Percentiles rank a stretch among this genome's conserved stretches.
Conservation (phyloP, 1,140 invertebrate species). For the Drosophila triauraria region DNA sequence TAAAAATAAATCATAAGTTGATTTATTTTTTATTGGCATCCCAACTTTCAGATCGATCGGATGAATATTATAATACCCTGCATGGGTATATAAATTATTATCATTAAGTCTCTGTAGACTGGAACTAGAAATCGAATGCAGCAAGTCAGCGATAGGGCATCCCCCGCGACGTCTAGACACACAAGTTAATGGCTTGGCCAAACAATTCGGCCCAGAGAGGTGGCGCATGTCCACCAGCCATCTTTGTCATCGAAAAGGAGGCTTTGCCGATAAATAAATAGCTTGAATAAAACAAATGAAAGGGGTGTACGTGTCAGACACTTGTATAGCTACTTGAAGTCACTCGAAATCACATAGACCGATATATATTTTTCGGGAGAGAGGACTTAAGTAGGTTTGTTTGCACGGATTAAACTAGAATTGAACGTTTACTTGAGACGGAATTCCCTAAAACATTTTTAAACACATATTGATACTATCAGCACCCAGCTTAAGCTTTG, state of each 20-base stretch:
- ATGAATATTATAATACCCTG: no score
- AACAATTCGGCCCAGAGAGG: conserved; percentile 57
- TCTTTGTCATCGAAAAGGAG: conserved; percentile 53
- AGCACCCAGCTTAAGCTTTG: no score
- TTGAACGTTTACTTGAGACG: background rate
- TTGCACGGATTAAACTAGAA: background rate
- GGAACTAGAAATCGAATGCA: conserved; percentile 56
- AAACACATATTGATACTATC: background rate
- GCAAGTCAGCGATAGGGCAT: conserved; percentile 31
- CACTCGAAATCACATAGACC: conserved; percentile 52
- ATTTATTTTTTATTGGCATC: no score
- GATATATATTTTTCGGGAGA: background rate
- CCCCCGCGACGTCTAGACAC: conserved; percentile 19
- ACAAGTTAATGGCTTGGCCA: conserved; percentile 50
- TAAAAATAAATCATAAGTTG: no score
- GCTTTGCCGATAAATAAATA: conserved; percentile 6
- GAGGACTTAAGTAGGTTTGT: background rate
- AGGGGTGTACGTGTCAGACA: conserved; percentile 20
- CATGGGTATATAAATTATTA: no score
- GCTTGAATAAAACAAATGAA: conserved; percentile 4
- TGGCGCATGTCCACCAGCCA: conserved; percentile 52
- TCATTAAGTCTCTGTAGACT: background rate
- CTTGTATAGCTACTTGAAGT: conserved; percentile 66
- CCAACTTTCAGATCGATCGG: no score
- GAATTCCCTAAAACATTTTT: background rate